Percentiles rank a stretch among this genome's conserved stretches.
Conservation (phyloP, 2,113 vertebrate genomes). For the Anhinga anhinga region DNA sequence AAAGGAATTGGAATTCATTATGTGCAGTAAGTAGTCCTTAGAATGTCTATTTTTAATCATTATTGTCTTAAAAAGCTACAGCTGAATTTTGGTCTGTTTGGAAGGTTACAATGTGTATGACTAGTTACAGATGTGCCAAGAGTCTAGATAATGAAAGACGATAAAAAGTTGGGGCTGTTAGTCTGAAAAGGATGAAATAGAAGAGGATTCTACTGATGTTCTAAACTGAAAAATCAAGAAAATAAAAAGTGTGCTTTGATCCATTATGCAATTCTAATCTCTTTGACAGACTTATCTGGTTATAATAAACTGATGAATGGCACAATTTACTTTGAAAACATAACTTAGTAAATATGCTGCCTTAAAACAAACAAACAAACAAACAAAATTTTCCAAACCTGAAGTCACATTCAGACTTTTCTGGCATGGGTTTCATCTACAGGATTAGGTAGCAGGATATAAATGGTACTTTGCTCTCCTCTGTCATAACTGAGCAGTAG, state of each 20-base stretch:
- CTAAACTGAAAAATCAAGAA: background rate
- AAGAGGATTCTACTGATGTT: background rate
- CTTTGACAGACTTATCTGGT: background rate
- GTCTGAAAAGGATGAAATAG: background rate
- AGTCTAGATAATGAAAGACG: background rate
- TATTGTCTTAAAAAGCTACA: background rate
- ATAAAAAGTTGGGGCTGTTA: background rate
- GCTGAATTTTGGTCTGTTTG: background rate
- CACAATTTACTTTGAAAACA: background rate
- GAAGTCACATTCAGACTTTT: background rate
- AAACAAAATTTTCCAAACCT: background rate
- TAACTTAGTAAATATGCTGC: background rate
- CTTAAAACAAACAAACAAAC: background rate
- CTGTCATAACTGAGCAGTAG: background rate
- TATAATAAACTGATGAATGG: background rate
- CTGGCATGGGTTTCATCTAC: background rate
- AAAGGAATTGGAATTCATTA: background rate
- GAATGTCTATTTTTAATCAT: background rate
- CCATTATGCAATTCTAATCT: background rate
- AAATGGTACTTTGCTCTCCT: background rate
- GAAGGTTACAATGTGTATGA: background rate
- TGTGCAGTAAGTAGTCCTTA: background rate
- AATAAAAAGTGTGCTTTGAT: background rate
- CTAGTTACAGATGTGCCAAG: background rate
- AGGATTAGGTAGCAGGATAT: background rate